These are phyloP conservation scores for Sebastes schlegelii DNA, from an alignment of 2,113 vertebrate genomes.

Conservation along the genomic window DNA sequence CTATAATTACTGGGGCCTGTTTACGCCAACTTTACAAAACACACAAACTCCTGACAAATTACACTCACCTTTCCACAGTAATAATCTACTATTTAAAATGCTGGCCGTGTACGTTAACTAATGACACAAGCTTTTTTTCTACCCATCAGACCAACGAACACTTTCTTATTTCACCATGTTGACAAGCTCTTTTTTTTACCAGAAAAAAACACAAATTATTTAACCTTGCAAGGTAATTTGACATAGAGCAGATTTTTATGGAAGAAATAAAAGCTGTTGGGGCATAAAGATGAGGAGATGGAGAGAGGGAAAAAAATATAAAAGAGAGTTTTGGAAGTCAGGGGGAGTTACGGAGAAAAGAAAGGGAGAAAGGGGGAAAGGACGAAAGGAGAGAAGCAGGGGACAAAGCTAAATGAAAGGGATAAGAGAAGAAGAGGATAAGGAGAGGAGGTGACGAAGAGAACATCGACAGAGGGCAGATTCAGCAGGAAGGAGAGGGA, in stretches of 20 bases:
- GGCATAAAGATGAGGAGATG: constrained; percentile 4
- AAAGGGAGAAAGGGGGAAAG: neutral
- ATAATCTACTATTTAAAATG: constrained; percentile 54
- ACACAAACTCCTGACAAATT: constrained; percentile 25
- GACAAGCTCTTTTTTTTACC: constrained; percentile 2
- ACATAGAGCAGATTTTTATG: constrained; percentile 17
- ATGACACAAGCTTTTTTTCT: constrained; percentile 44
- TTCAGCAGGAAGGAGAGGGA: constrained; percentile 52
- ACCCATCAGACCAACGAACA: constrained; percentile 26
- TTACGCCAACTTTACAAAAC: constrained; percentile 66
- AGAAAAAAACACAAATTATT: constrained; percentile 40
- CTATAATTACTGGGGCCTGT: constrained; percentile 73
- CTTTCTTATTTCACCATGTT: neutral
- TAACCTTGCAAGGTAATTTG: constrained; percentile 37
- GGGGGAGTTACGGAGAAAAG: neutral
- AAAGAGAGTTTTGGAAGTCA: neutral
- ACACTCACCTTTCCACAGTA: constrained; percentile 41
- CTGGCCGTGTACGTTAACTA: constrained; percentile 27
- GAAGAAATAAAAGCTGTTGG: constrained; percentile 13
- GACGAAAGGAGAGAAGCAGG: neutral
- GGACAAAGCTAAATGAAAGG: constrained; percentile 35
- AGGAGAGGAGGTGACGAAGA: constrained; percentile 45
- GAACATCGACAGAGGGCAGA: constrained; percentile 57
- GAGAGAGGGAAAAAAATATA: neutral
- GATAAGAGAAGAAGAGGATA: constrained; percentile 22